A percentile compares a stretch with the other conserved stretches of the same genome.
phyloP scores from a whole-genome alignment of 2,888 invertebrate genomes.

The Tenthredo scrophulariae region DNA sequence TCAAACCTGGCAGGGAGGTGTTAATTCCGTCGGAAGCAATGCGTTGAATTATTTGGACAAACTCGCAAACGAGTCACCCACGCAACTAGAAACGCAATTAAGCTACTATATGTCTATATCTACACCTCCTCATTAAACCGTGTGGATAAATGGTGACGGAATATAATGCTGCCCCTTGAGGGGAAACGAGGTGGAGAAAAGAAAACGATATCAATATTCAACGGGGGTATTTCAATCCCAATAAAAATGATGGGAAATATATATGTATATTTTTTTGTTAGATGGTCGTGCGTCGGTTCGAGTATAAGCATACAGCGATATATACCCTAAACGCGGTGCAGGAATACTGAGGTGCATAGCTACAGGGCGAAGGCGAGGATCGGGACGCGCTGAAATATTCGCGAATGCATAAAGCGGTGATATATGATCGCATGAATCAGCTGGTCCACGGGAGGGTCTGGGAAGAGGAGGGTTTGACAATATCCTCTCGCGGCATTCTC shows the following conservation, averaged over 20 bases:
- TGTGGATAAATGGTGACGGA: neutral
- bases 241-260: slow-evolving; percentile 59
- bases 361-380: slow-evolving; percentile 24
- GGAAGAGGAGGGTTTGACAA: slow-evolving; percentile 71
- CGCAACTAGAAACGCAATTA: slow-evolving; percentile 23
- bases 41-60: slow-evolving; percentile 57
- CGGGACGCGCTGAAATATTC: slow-evolving; percentile 69
- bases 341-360: slow-evolving; percentile 18
- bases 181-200: neutral
- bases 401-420: slow-evolving; percentile 72
- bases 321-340: neutral
- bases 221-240: slow-evolving; percentile 2
- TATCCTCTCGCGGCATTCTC: slow-evolving; percentile 67
- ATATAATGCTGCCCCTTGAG: neutral
- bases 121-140: neutral
- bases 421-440: slow-evolving; percentile 74
- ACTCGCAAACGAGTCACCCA: slow-evolving; percentile 36
- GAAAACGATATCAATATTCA: slow-evolving; percentile 39
- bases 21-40: slow-evolving; percentile 68
- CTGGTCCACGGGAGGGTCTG: slow-evolving; percentile 66
- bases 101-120: neutral
- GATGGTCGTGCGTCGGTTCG: neutral
- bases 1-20: slow-evolving; percentile 69
- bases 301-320: neutral
- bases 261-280: neutral